Evolutionary conservation across 2,888 invertebrate species (phyloP).

Genomic region (Caenorhabditis sinica): DNA sequence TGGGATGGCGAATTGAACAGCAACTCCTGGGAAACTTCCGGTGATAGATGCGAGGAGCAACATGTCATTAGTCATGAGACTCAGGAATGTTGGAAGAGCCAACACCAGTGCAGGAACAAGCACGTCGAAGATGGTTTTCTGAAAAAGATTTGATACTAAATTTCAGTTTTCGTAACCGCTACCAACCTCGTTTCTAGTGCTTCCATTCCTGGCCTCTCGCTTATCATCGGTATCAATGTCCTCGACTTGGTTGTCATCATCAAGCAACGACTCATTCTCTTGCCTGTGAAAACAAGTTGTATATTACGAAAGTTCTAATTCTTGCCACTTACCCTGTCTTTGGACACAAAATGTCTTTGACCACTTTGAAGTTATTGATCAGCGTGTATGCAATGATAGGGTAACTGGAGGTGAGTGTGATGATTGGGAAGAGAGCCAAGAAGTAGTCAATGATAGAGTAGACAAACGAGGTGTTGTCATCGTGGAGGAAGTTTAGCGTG

Average conservation of each 20-base stretch:
- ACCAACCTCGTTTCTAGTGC: conserved; percentile 46
- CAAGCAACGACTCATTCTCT: conserved; percentile 68
- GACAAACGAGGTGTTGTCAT: conserved; percentile 81
- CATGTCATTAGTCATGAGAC: conserved; percentile 89
- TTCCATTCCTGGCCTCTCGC: conserved; percentile 33
- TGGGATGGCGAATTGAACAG: conserved; percentile 94
- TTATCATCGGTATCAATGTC: conserved; percentile 65
- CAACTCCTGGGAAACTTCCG: conserved; percentile 88
- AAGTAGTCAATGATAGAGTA: conserved; percentile 90
- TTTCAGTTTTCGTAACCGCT: no score
- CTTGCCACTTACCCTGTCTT: conserved; percentile 49
- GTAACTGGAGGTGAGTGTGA: conserved; percentile 95
- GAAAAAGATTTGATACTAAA: no score
- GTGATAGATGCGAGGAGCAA: conserved; percentile 89
- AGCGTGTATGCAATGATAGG: conserved; percentile 97
- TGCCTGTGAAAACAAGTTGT: conserved; percentile 39
- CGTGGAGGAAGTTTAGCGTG: conserved; percentile 91
- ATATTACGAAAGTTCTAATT: conserved; percentile 25
- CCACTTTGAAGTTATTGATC: conserved; percentile 88
- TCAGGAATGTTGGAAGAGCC: conserved; percentile 91
- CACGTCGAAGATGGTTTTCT: conserved; percentile 55
- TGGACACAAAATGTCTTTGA: conserved; percentile 74
- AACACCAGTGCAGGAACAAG: conserved; percentile 91
- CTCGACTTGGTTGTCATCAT: conserved; percentile 58
- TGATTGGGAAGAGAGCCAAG: conserved; percentile 87